Base-by-base conservation (phyloP, 2,888 invertebrate genomes). In the Drosophila anomalipes region DNA sequence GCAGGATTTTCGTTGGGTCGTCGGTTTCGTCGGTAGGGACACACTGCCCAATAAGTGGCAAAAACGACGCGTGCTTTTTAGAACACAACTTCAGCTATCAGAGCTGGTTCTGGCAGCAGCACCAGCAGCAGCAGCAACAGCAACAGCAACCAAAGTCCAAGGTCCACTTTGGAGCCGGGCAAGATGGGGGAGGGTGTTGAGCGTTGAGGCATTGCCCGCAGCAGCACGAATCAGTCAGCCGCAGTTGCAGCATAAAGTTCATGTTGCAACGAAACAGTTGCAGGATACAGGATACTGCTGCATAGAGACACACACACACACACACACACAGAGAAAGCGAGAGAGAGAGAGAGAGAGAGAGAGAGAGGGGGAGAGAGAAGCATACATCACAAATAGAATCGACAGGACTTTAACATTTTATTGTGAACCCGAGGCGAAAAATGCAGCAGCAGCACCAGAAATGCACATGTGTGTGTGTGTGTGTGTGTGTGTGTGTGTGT, bases 401-500 rank as follows among this genome's bases (percentile, higher is more conserved):
- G 86, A 88, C 88, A 86, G 83, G 86, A 87, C 82, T 76, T 87
- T 83, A 87, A 86, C 77, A 82, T 87, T 88, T 89, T 86, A 89
- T 87, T 87, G 87, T 86, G 83, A 85, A 70, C 79, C 72, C 76
- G 74, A 76, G 80, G 79, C 74, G 68, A 60, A 70, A 75, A 75
- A 79, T 70, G 79, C 77, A 71, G 47, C 62, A 69, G 35, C 63
- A 60, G 51, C 51, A 65, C 74, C 22, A 47, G 9, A 47, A 47
- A 19, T 47, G 16, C 22, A 47, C 32, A 37, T 73, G 14, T 74
- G 41, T 70, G 49, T 76, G 30, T 82, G 44, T 65, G 14, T 56
- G 53, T 57, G 12, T 69, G n/a, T 76, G 14, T 74, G 41, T 70
- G 49, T 76, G 30, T 81, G 44, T 60, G 70, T 64, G 12, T 54